Evolutionary conservation across 2,888 invertebrate genomes (phyloP), one percentile per base, ranked within the genome.

Genomic region (Leptopilina myrica): DNA sequence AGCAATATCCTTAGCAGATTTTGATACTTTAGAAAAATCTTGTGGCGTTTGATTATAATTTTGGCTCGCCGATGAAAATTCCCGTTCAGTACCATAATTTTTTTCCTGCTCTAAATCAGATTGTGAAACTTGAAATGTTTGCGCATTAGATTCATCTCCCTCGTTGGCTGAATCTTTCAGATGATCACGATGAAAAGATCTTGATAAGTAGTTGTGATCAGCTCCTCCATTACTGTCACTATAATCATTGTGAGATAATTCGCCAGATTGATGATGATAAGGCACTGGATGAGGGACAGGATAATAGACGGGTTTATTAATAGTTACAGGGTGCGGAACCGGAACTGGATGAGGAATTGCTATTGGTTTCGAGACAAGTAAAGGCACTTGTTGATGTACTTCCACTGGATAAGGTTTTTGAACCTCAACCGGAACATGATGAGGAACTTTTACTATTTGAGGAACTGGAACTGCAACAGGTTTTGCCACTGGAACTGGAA

Each of bases 361-460:
- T 76, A 91, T 77, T 59, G 90, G 90, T 83, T 88, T 88, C 6
- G 86, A 80, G 26, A 88, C 81, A 59, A 86, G 78, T 46, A 88
- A 78, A 43, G 88, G 89, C 80, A 90, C 88, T 80, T 91, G 91
- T 81, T 91, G 91, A 76, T 87, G 90, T 79, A 90, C 84, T 84
- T 89, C 89, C 53, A 90, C 86, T 46, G 90, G 91, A 53, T 89
- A 82, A 43, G 88, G 88, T 86, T 86, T 90, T 59, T 87, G 86
- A 53, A 91, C 85, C 79, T 89, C 88, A 53, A 89, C 82, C 14
- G 91, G 91, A 80, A 91, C 89, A 84, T 91, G 91, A 83, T 91
- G 89, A 76, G 90, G 90, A 15, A 91, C 90, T 90, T 91, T 90
- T 87, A 91, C 91, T 86, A 91, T 88, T 82, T 91, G 90, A 79